These are phyloP conservation scores for Canis aureus DNA, from an alignment of 2,113 vertebrate species.

Conservation along the genomic window DNA sequence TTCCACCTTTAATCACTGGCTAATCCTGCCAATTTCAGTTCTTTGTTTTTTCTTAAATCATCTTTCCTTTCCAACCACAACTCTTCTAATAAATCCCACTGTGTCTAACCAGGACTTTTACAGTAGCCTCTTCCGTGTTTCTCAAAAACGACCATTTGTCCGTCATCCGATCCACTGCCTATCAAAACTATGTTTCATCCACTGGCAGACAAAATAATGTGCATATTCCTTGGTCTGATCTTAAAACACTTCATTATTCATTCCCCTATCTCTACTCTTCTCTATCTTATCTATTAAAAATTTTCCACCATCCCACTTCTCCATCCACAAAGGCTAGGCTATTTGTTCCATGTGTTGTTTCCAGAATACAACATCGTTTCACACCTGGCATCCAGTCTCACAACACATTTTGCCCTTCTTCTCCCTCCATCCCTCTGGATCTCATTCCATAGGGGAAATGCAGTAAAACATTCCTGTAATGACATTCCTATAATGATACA, in stretches of 20 bases:
- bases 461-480: not conserved
- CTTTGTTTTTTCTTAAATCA: not conserved
- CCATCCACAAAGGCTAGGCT: not conserved
- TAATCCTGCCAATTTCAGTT: not conserved
- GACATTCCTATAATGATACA: not conserved
- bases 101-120: not conserved
- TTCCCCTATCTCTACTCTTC: no score
- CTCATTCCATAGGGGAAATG: not conserved
- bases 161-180: not conserved
- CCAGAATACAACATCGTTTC: not conserved
- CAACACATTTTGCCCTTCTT: not conserved
- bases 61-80: not conserved
- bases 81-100: not conserved
- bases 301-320: not conserved
- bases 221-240: not conserved
- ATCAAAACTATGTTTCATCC: not conserved
- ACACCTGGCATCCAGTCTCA: not conserved
- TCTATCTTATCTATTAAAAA: not conserved
- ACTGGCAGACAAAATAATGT: not conserved
- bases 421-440: not conserved
- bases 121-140: not conserved
- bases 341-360: accelerated
- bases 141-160: not conserved
- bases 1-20: not conserved
- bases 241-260: not conserved